Evolutionary conservation across 2,797 vertebrate species (phyloP).

Genomic region (Coendou prehensilis): DNA sequence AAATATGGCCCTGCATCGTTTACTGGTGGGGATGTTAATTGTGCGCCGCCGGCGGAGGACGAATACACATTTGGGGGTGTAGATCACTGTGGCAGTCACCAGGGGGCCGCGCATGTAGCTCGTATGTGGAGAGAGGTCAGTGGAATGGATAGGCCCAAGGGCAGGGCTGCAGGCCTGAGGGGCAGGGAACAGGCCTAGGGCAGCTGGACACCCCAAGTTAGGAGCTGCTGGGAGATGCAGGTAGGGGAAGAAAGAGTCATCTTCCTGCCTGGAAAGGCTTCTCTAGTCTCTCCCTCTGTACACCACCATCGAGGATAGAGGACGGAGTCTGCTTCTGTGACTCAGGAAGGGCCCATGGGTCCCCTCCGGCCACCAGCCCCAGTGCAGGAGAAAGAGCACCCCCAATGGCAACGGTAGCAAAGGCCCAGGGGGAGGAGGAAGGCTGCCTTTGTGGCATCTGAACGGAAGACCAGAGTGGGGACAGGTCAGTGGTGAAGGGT

Average conservation of each 20-base stretch:
- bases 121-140: not conserved
- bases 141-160: not conserved
- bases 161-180: not conserved
- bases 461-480: not conserved
- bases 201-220: not conserved
- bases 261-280: not conserved
- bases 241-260: not conserved
- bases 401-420: not conserved
- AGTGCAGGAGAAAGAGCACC: not conserved
- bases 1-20: not conserved
- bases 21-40: slow-evolving; percentile 55
- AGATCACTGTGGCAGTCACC: not conserved
- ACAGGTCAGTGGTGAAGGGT: not conserved
- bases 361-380: not conserved
- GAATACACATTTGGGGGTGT: not conserved
- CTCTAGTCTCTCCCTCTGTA: not conserved
- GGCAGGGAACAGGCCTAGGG: not conserved
- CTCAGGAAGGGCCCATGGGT: not conserved
- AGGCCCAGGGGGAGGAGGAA: not conserved
- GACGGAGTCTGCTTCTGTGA: not conserved
- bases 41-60: not conserved
- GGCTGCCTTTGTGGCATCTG: not conserved
- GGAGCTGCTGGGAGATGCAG: not conserved
- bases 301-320: not conserved
- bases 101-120: fast-evolving